Conservation (phyloP, 2,888 invertebrate species). For the Zygaena filipendulae region DNA sequence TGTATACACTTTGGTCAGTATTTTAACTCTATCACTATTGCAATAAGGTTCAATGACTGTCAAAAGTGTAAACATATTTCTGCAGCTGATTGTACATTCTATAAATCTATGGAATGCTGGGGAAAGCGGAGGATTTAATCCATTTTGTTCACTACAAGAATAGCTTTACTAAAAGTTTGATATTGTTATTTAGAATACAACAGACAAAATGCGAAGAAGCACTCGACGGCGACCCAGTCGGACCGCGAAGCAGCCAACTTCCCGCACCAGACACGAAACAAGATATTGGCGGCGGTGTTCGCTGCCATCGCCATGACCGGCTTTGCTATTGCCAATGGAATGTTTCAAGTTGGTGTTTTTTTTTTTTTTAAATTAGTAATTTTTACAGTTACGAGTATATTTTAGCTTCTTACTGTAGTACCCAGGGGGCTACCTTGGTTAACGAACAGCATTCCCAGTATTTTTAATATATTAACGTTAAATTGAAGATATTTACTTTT, state of each 20-base stretch:
- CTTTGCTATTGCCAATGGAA: conserved; percentile 75
- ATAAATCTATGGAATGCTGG: no score
- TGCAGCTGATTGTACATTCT: no score
- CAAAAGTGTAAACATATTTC: no score
- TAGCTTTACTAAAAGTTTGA: neutral
- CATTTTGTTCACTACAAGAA: neutral
- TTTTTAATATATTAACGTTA: no score
- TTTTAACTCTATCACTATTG: no score
- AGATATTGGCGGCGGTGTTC: conserved; percentile 73
- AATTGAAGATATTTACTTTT: no score
- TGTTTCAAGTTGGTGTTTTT: conserved; percentile 66
- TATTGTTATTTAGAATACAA: conserved; percentile 42
- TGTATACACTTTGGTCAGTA: no score
- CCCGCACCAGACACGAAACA: conserved; percentile 74
- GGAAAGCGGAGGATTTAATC: no score
- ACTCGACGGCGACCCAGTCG: conserved; percentile 54
- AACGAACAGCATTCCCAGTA: neutral
- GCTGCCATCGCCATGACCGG: conserved; percentile 77
- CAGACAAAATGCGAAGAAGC: conserved; percentile 44
- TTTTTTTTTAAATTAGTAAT: conserved; percentile 25
- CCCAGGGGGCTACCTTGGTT: no score
- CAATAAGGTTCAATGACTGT: no score
- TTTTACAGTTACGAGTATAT: neutral
- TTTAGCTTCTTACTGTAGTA: no score
- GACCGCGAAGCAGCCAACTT: conserved; percentile 70